Evolutionary conservation across 2,888 invertebrate genomes (phyloP).

Genomic region (Napeogenes inachia): DNA sequence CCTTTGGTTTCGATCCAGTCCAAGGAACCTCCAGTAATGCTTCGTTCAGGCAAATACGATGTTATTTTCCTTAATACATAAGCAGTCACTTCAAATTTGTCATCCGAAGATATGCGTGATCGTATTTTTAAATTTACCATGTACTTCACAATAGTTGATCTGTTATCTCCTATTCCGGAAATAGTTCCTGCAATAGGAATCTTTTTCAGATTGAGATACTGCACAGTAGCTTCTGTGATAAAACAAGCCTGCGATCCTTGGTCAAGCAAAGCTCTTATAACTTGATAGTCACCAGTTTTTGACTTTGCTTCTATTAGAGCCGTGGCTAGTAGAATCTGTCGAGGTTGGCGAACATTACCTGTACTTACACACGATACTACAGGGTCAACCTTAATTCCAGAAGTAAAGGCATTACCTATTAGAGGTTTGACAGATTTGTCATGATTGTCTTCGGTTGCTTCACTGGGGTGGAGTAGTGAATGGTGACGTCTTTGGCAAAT

Average conservation of each 20-base stretch:
- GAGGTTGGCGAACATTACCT: too few species aligned
- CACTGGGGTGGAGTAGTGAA: too few species aligned
- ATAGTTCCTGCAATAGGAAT: neutral
- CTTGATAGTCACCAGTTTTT: conserved; percentile 15
- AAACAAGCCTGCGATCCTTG: conserved; percentile 37
- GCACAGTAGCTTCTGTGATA: conserved; percentile 34
- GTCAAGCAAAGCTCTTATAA: conserved; percentile 31
- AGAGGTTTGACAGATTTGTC: too few species aligned
- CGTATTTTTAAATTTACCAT: conserved; percentile 6
- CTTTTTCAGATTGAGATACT: conserved; percentile 26
- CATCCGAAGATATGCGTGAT: neutral
- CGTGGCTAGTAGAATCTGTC: conserved; percentile 32
- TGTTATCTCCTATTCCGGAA: conserved; percentile 7
- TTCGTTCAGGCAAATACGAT: conserved; percentile 5
- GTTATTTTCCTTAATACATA: conserved; percentile 12
- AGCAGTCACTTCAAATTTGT: neutral
- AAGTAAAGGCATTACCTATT: too few species aligned
- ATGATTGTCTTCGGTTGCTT: too few species aligned
- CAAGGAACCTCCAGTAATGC: neutral
- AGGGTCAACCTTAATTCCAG: too few species aligned
- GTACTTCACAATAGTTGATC: neutral
- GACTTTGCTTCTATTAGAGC: conserved; percentile 30
- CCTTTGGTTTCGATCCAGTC: conserved; percentile 7
- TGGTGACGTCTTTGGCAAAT: too few species aligned
- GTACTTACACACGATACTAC: too few species aligned